Evolutionary conservation across 2,113 vertebrate species (phyloP).

Genomic region (Callospermophilus lateralis): DNA sequence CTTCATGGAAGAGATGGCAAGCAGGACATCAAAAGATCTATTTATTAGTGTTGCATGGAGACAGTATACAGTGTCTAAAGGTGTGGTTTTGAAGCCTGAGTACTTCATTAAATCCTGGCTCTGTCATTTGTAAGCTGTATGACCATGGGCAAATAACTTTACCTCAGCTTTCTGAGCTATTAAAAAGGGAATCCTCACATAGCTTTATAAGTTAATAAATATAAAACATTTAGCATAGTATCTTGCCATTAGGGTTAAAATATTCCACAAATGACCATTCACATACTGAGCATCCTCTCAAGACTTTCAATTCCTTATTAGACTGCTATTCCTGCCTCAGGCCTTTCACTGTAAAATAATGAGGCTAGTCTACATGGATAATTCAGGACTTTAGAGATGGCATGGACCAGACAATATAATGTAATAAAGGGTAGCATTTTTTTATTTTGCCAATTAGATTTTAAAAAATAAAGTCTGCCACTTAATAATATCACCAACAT

Average conservation of each 20-base stretch:
- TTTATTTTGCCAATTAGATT: slow-evolving; percentile 55
- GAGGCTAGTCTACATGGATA: not conserved
- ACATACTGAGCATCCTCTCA: not conserved
- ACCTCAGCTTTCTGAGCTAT: slow-evolving; percentile 40
- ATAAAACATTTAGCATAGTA: slow-evolving; percentile 10
- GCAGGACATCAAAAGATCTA: not conserved
- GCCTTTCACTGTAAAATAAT: not conserved
- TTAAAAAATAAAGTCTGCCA: slow-evolving; percentile 44
- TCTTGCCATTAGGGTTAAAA: not conserved
- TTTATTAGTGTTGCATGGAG: not conserved
- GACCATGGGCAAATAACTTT: not conserved
- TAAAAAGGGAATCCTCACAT: not conserved
- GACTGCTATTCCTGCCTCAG: not conserved
- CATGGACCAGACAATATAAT: not conserved
- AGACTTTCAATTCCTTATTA: not conserved
- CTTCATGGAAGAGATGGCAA: not conserved
- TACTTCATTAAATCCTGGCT: slow-evolving; percentile 8
- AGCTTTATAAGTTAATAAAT: not conserved
- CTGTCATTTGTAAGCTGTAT: not conserved
- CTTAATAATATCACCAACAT: not conserved
- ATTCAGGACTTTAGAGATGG: not conserved
- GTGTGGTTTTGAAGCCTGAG: not conserved
- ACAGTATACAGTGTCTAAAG: not conserved
- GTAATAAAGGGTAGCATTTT: not conserved
- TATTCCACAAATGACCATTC: not conserved